Evolutionary conservation across 2,113 vertebrate species (phyloP), one percentile per base, ranked within the genome.

Genomic region (Catagonus wagneri): DNA sequence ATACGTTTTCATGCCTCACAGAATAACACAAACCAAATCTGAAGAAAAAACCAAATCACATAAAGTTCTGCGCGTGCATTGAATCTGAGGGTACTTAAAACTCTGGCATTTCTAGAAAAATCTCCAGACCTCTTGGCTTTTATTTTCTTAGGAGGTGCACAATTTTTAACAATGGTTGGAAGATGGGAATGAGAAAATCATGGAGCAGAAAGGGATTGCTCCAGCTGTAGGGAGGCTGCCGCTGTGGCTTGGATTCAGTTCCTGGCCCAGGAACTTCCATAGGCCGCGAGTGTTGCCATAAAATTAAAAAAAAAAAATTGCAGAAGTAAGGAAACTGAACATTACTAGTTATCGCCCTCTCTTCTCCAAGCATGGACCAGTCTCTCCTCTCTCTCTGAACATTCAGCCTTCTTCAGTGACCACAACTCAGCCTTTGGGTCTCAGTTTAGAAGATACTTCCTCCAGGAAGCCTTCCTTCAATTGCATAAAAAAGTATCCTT

Each of bases 281-380:
- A 44, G 4, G 44, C 8, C 8, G 44, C 8, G 44, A 44, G 44
- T 44, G 44, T 44, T 44, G 44, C 44, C 44, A 44, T 44, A 44
- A 44, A 44, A 44, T 44, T 44, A 44, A 44, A 44, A 44, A 44
- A 44, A 44, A 44, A 44, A 44, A 44, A 22, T 22, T 23, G 44
- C 9, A 50, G n/a, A 27, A 27, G 29, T 22, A 2, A 50, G 3
- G 14, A 34, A 27, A 32, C 1, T 1, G 16, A 14, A 3, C 2
- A 27, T 72, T 72, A 4, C 12, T 34, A 7, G 1, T 20, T 56
- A 44, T 23, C 7, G 16, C 65, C 11, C 34, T 76, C 25, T 63
- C 12, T 8, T 34, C 8, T 25, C 20, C 23, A 39, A 7, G 0
- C 27, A 3, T 1, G 6, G 13, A 20, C 54, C 7, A 2, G 13